These are phyloP conservation scores for Sarcophilus harrisii DNA, from an alignment of 2,797 vertebrate species.

Conservation along the genomic window DNA sequence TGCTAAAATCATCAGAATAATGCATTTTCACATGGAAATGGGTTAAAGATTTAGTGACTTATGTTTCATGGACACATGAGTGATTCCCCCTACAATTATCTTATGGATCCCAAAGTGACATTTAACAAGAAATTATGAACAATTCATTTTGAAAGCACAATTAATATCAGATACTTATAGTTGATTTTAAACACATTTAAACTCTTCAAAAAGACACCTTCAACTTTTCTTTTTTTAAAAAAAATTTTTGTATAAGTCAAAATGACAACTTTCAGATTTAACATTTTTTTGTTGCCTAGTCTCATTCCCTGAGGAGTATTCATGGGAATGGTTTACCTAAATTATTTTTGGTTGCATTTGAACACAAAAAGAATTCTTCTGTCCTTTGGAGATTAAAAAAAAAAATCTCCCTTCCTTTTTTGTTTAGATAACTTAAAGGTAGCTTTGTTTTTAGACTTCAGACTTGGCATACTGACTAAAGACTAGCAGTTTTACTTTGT, in stretches of 20 bases:
- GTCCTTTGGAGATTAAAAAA: slow-evolving; percentile 68
- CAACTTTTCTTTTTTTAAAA: slow-evolving; percentile 45
- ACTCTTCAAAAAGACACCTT: slow-evolving; percentile 21
- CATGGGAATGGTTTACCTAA: slow-evolving; percentile 60
- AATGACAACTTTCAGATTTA: slow-evolving; percentile 60
- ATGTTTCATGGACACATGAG: slow-evolving; percentile 64
- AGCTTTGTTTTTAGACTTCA: slow-evolving; percentile 73
- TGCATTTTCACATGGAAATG: slow-evolving; percentile 28
- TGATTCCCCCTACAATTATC: slow-evolving; percentile 72
- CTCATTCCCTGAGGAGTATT: slow-evolving; percentile 51
- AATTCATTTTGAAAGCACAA: slow-evolving; percentile 39
- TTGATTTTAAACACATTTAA: neutral
- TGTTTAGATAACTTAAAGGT: slow-evolving; percentile 74
- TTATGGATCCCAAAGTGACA: slow-evolving; percentile 60
- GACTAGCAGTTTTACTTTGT: slow-evolving; percentile 51
- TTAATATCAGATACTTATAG: slow-evolving; percentile 38
- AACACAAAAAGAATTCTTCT: slow-evolving; percentile 65
- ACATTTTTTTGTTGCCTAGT: slow-evolving; percentile 49
- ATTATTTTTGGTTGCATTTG: slow-evolving; percentile 58
- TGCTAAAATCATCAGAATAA: slow-evolving; percentile 53
- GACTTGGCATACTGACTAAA: slow-evolving; percentile 11
- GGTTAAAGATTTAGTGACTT: slow-evolving; percentile 70
- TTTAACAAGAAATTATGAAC: slow-evolving; percentile 32
- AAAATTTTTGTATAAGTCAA: slow-evolving; percentile 51
- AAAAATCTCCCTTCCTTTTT: slow-evolving; percentile 62